Evolutionary conservation across 2,113 vertebrate genomes (phyloP).

Genomic region (Sapayoa aenigma): DNA sequence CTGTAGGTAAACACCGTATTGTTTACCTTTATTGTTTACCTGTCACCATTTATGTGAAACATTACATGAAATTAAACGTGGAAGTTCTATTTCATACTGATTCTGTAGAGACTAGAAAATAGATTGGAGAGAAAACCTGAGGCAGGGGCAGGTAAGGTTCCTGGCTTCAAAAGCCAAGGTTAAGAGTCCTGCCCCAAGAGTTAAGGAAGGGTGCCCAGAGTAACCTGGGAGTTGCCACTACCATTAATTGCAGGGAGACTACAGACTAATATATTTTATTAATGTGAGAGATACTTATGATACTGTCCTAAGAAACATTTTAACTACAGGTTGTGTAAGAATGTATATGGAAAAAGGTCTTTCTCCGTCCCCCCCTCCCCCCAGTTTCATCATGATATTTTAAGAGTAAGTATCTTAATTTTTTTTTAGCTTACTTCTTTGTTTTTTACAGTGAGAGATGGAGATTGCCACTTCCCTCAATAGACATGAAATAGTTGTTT

Average conservation of each 20-base stretch:
- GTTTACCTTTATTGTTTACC: too few species aligned
- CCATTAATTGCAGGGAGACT: neutral
- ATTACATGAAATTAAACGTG: neutral
- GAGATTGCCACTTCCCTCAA: neutral
- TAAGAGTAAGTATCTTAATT: neutral
- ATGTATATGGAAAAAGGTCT: neutral
- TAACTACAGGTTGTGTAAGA: neutral
- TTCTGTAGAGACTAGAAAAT: neutral
- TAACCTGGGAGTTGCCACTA: neutral
- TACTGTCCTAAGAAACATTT: neutral
- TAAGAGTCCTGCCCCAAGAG: neutral
- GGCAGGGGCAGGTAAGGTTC: neutral
- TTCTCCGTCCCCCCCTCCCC: neutral
- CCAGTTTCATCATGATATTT: neutral
- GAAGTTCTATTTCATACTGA: neutral
- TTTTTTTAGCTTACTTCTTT: neutral
- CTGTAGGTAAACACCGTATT: neutral
- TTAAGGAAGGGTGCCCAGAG: neutral
- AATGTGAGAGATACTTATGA: neutral
- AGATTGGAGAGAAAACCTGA: neutral
- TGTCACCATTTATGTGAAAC: neutral
- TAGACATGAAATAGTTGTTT: neutral
- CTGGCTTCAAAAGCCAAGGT: neutral
- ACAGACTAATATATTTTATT: neutral
- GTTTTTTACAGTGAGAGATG: neutral